Evolutionary conservation across 1,140 invertebrate genomes (phyloP), one percentile per base, ranked within the genome.

Genomic region (Melipona quadrifasciata): DNA sequence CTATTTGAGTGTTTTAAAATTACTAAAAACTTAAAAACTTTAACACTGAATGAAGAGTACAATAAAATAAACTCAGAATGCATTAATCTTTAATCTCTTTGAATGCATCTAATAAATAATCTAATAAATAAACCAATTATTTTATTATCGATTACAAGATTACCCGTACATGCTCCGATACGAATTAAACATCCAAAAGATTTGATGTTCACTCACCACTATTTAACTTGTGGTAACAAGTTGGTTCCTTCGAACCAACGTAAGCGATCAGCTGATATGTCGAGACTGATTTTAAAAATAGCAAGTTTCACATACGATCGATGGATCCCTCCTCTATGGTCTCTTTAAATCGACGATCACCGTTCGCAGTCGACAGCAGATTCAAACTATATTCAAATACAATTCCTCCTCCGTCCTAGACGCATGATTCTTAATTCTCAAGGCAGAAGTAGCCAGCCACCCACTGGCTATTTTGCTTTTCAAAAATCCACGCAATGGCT

Each of bases 361-460:
- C 34, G 34, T 39, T 68, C 73, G 87, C 31, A 79, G 53, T 16
- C 86, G 58, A 27, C 53, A 47, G n/a, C 47, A 21, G 70, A 90
- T 90, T 87, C 83, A 88, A 90, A 90, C 58, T 24, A 68, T 84
- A 90, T 90, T 90, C 86, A 90, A 90, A 90, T 89, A 58, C 51
- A 64, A 90, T 90, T 90, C 89, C 83, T 87, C 5, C 39, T 47
- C 39, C 74, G 27, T 78, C 67, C 27, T 57, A 21, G 24, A 61
- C 64, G 57, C 12, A 61, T 5, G 39, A n/a, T n/a, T 21, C 24
- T 71, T 71, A 71, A 71, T 47, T 51, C 47, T 72, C 70, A 51
- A 72, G 70, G 47, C 65, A 76, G 79, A 86, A 74, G 84, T 53
- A 80, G 73, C 57, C 58, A 76, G 55, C 80, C 89, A 90, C 88